Percentiles rank a stretch among this genome's conserved stretches.
Evolutionary conservation across 2,888 invertebrate genomes (phyloP).

Genomic region (Diabrotica balteata): DNA sequence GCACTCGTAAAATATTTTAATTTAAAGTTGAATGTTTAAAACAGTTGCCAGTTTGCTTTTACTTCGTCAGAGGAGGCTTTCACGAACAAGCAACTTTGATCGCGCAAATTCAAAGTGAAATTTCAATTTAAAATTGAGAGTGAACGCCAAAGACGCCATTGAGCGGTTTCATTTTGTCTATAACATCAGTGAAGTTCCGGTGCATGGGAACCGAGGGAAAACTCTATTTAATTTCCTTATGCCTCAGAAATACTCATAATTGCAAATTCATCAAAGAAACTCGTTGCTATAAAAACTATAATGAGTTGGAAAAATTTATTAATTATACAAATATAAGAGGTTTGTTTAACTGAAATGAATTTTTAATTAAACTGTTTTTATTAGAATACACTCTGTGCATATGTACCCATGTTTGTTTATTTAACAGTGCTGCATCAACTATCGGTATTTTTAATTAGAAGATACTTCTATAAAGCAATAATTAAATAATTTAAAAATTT

Average conservation of each 20-base stretch:
- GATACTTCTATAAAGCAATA: too few relatives aligned
- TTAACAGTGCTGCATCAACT: too few relatives aligned
- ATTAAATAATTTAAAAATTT: too few relatives aligned
- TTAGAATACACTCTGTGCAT: too few relatives aligned
- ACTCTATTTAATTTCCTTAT: slow-evolving; percentile 1
- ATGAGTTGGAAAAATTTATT: too few relatives aligned
- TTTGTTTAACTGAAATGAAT: too few relatives aligned
- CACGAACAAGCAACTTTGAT: slow-evolving; percentile 52
- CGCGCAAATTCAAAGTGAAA: slow-evolving; percentile 56
- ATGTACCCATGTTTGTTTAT: too few relatives aligned
- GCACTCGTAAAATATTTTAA: slow-evolving; percentile 38
- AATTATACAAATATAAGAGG: too few relatives aligned
- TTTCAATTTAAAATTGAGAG: slow-evolving; percentile 57
- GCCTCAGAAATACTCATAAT: not conserved
- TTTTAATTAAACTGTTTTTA: too few relatives aligned
- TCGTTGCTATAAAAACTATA: not conserved
- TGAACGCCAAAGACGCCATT: slow-evolving; percentile 38
- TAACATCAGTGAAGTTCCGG: slow-evolving; percentile 7
- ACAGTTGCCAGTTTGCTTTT: slow-evolving; percentile 40
- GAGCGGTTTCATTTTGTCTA: slow-evolving; percentile 24
- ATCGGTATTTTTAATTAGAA: too few relatives aligned
- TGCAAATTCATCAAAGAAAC: not conserved
- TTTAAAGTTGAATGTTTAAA: slow-evolving; percentile 46
- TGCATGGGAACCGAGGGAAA: not conserved
- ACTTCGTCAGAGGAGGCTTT: slow-evolving; percentile 42